Evolutionary conservation across 2,797 vertebrate genomes (phyloP), one percentile per base, ranked within the genome.

Genomic region (Falco columbarius): DNA sequence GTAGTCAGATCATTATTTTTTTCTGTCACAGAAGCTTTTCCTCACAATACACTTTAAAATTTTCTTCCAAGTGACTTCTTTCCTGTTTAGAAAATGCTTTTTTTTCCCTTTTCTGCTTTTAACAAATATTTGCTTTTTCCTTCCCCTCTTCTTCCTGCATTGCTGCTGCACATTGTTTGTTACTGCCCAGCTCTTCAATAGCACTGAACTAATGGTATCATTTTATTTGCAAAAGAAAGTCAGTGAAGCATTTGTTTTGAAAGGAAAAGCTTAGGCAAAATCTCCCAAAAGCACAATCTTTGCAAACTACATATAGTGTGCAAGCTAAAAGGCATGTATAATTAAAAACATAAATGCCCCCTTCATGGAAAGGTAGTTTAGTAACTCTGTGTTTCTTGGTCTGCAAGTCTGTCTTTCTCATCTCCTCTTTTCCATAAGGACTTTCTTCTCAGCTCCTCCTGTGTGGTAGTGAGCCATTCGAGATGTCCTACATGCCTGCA

Each of bases 181-280:
- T 91, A 68, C 55, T 93, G 62, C 61, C 86, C 73, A 86, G 80
- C 52, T 93, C 83, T 89, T 90, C 70, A 82, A 12, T 20, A 76
- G 67, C 62, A 80, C 47, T 89, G 88, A 93, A 61, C 54, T 95
- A 85, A 85, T 77, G 49, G 49, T 70, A 47, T 29, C 34, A 23
- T 49, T 85, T 96, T 42, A 81, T 72, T 92, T 91, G 88, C 14
- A 67, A 72, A 86, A 97, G 89, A 89, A 87, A 85, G 95, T 63
- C 74, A 85, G 56, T 8, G 61, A 94, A 92, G 36, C 54, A 40
- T 89, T 96, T 92, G n/a, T 91, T 95, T 92, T 59, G 61, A 77
- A 91, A 91, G 93, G 77, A 74, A 74, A 29, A 20, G 59, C 74
- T 80, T 21, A 67, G 81, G 56, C 77, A 92, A 77, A 92, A 90